These are phyloP conservation scores for Habroteleia sp. DNA, from an alignment of 2,888 invertebrate genomes.

Conservation along the genomic window DNA sequence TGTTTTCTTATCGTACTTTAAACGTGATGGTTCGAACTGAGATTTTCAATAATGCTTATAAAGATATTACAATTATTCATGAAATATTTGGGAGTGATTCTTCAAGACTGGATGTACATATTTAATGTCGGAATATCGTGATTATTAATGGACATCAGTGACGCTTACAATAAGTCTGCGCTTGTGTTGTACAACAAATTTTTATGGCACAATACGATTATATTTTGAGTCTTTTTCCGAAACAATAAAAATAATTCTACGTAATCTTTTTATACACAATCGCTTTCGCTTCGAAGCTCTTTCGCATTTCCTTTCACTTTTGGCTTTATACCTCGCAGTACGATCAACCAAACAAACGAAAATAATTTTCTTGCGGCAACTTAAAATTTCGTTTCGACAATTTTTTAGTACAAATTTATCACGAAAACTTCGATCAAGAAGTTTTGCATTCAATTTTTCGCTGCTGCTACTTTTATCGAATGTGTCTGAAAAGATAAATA, in stretches of 20 bases:
- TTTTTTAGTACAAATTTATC: conserved; percentile 18
- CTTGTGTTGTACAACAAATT: conserved; percentile 33
- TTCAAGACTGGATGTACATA: conserved; percentile 45
- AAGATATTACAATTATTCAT: conserved; percentile 51
- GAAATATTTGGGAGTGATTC: conserved; percentile 42
- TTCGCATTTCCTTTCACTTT: conserved; percentile 59
- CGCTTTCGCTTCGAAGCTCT: conserved; percentile 66
- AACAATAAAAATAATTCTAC: conserved; percentile 81
- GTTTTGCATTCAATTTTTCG: conserved; percentile 5
- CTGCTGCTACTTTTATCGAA: conserved; percentile 14
- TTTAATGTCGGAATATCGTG: conserved; percentile 46
- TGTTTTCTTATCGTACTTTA: background rate
- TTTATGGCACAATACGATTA: conserved; percentile 81
- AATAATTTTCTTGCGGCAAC: conserved; percentile 20
- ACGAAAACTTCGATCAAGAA: conserved; percentile 14
- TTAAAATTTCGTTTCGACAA: conserved; percentile 1
- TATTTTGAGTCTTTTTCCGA: conserved; percentile 80
- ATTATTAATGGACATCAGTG: conserved; percentile 70
- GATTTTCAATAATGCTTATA: background rate
- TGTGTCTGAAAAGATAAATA: conserved; percentile 71
- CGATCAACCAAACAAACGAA: conserved; percentile 24
- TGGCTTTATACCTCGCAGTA: conserved; percentile 27
- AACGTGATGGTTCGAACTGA: no score
- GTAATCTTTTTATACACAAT: conserved; percentile 78
- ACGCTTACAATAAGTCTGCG: conserved; percentile 61